Evolutionary conservation across 2,113 vertebrate genomes (phyloP).

Genomic region (Oplegnathus fasciatus): DNA sequence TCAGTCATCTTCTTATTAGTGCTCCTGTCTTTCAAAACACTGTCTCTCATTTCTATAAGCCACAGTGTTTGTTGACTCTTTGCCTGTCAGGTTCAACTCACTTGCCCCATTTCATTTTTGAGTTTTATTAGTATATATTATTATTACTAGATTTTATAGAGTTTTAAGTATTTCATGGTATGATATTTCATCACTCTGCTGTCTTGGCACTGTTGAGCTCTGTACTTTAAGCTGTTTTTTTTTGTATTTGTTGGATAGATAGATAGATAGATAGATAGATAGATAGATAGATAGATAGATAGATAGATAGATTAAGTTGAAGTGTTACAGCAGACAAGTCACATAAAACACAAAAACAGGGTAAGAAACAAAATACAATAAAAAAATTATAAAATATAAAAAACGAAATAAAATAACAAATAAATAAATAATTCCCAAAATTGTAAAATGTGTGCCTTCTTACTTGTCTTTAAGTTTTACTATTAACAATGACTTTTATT

Average conservation of each 20-base stretch:
- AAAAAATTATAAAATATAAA: too few species aligned
- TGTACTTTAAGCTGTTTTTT: not conserved
- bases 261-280: slow-evolving; percentile 15
- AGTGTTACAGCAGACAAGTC: too few species aligned
- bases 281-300: slow-evolving; percentile 1
- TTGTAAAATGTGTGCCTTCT: not conserved
- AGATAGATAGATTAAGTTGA: not conserved
- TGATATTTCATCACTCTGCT: not conserved
- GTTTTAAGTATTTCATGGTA: not conserved
- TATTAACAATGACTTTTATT: too few species aligned
- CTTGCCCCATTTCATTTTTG: not conserved
- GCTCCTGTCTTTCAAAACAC: not conserved
- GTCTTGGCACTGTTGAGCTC: not conserved
- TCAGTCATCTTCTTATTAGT: not conserved
- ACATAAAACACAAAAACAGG: not conserved
- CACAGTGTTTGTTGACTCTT: not conserved
- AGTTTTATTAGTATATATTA: too few species aligned
- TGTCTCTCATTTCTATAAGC: not conserved
- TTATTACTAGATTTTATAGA: not conserved
- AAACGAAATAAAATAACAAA: too few species aligned
- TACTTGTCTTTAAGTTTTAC: not conserved
- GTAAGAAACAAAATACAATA: too few species aligned
- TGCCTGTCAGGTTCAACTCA: too few species aligned
- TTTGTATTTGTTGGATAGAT: not conserved
- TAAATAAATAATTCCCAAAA: not conserved